Percentiles rank a stretch among this genome's conserved stretches.
phyloP scores from a whole-genome alignment of 2,888 invertebrate species.

The Apomyelois bistriatella region DNA sequence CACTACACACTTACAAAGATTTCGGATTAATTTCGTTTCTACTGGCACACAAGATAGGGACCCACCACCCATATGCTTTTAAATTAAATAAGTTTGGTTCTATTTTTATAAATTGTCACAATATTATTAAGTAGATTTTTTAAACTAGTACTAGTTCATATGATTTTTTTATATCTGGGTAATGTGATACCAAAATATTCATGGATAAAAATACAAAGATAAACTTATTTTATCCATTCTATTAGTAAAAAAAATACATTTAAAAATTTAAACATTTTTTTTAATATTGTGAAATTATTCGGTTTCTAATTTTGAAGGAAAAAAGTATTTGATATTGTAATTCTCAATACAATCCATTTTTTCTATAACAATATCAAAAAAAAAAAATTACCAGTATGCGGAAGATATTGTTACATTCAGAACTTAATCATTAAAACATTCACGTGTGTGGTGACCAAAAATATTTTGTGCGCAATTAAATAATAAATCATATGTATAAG shows the following conservation, averaged over 20 bases:
- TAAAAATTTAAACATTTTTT: too few relatives aligned
- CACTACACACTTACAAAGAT: background rate
- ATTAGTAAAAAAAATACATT: too few relatives aligned
- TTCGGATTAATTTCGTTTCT: background rate
- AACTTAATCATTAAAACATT: constrained; percentile 54
- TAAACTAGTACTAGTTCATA: background rate
- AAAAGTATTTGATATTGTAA: too few relatives aligned
- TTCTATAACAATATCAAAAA: too few relatives aligned
- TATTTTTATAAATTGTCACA: background rate
- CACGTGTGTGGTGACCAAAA: constrained; percentile 66
- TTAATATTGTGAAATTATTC: too few relatives aligned
- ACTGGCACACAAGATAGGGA: background rate
- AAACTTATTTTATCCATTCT: too few relatives aligned
- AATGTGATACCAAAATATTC: background rate
- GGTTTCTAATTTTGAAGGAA: too few relatives aligned
- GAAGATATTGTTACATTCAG: background rate
- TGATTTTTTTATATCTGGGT: background rate
- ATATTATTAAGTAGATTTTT: background rate
- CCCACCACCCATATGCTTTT: background rate
- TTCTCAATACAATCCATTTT: background rate
- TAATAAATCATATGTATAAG: constrained; percentile 5
- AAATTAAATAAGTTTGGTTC: background rate
- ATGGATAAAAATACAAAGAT: background rate
- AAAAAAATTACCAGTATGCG: constrained; percentile 2
- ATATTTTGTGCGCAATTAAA: constrained; percentile 62